Base-by-base conservation (phyloP, 2,888 invertebrate species). In the Drosophila paracracens region DNA sequence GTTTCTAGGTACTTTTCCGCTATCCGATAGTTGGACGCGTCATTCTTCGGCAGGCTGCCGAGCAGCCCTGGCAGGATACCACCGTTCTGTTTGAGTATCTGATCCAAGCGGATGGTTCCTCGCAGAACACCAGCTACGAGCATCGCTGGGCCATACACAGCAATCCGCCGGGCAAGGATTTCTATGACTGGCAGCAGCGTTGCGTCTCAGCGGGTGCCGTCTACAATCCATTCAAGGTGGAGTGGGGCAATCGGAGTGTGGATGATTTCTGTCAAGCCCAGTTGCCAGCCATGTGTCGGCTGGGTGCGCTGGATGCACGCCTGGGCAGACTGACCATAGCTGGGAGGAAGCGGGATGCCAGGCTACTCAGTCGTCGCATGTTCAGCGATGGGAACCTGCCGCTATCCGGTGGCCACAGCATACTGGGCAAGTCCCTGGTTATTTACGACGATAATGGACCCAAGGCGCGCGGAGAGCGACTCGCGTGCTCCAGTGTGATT, bases 11-110 rank as follows among this genome's bases (percentile, higher is more conserved):
- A 0, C 94, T 96, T 40, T 97, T 97, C 92, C 95, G 96, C 6
- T 98, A 98, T 94, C 99, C 98, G 0, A 94, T 98, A 27, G 98
- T 98, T 2, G 98, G 98, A 0, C 94, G 96, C 65, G 95, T 98
- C 50, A 92, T 98, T 50, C 95, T 99, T 85, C 94, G 97, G 1
- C 98, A 98, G 93, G 95, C 96, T 0, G 94, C 94, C 58, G 96
- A 97, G 71, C 95, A 96, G 86, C 97, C 97, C 0, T 96, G 96
- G 95, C 95, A 96, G 67, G 98, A 98, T 83, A 98, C 98, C 1
- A 96, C 96, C 0, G 94, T 98, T 33, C 95, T 97, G 70, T 94
- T 97, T 38, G 97, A 98, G 92, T 96, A 96, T 90, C 93, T 99
- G 86, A 95, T 98, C 36, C 98, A 98, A 92, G 97, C 97, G 0